These are phyloP conservation scores for Enteromius anoplus DNA, from an alignment of 2,797 vertebrate genomes.

Conservation along the genomic window DNA sequence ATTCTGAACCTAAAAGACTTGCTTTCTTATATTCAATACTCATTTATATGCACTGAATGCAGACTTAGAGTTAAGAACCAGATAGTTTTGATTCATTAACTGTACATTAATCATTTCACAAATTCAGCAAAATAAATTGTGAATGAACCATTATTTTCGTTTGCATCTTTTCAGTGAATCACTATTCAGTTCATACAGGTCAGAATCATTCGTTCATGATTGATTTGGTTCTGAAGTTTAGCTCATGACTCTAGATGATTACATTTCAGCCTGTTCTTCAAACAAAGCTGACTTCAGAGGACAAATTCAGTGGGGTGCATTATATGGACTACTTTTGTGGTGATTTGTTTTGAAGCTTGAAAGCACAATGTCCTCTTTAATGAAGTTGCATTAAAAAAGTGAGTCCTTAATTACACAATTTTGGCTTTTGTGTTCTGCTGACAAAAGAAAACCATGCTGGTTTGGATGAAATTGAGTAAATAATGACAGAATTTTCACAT, in stretches of 20 bases:
- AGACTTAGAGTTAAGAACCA: neutral
- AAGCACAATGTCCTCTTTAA: neutral
- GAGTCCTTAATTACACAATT: neutral
- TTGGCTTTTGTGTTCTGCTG: neutral
- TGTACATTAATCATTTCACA: neutral
- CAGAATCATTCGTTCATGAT: neutral
- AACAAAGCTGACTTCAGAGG: neutral
- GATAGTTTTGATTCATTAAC: neutral
- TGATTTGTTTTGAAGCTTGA: constrained; percentile 3
- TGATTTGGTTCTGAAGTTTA: neutral
- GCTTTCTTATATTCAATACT: neutral
- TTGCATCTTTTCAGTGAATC: neutral
- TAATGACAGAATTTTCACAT: neutral
- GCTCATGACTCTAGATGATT: neutral
- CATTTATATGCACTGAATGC: neutral
- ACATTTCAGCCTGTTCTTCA: constrained; percentile 5
- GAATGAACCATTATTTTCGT: neutral
- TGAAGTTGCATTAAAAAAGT: neutral
- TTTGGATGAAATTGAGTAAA: neutral
- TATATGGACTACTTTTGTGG: neutral
- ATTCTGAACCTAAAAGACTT: neutral
- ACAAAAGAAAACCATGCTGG: constrained; percentile 1
- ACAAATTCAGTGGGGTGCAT: neutral
- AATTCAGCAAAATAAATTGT: neutral
- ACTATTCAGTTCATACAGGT: neutral